Conservation (phyloP, 2,888 invertebrate species). For the Coenonympha arcania region DNA sequence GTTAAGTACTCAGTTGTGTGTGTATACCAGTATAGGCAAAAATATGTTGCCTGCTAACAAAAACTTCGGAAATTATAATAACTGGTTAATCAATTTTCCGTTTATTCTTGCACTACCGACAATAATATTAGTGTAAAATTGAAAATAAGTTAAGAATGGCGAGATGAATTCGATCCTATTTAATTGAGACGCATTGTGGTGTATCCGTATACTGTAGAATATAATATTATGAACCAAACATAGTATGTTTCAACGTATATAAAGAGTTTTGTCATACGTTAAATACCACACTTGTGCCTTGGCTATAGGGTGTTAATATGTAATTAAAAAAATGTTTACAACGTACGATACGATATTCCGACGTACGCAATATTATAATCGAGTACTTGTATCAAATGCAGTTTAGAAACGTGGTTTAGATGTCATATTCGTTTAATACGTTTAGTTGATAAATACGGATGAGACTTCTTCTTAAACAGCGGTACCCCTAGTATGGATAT, state of each 20-base stretch:
- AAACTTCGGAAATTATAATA: too few species aligned
- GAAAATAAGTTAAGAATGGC: neutral
- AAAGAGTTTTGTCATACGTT: constrained; percentile 42
- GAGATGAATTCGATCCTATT: neutral
- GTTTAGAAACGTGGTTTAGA: neutral
- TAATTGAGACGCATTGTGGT: constrained; percentile 3
- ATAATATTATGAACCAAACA: constrained; percentile 33
- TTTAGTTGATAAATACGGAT: neutral
- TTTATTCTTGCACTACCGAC: neutral
- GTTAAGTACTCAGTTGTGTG: too few species aligned
- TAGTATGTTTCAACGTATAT: constrained; percentile 36
- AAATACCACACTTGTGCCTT: constrained; percentile 68
- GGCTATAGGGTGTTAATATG: constrained; percentile 56
- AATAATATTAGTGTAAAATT: neutral
- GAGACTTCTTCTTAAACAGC: neutral
- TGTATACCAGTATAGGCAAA: too few species aligned
- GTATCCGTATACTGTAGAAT: constrained; percentile 16
- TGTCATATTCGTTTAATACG: neutral
- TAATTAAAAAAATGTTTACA: constrained; percentile 40
- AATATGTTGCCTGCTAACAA: too few species aligned
- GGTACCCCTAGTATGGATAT: too few species aligned
- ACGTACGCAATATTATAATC: constrained; percentile 14
- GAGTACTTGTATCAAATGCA: constrained; percentile 4
- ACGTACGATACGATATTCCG: constrained; percentile 23
- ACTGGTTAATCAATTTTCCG: neutral